Conservation (phyloP, 2,888 invertebrate species). For the Eledona agricola region DNA sequence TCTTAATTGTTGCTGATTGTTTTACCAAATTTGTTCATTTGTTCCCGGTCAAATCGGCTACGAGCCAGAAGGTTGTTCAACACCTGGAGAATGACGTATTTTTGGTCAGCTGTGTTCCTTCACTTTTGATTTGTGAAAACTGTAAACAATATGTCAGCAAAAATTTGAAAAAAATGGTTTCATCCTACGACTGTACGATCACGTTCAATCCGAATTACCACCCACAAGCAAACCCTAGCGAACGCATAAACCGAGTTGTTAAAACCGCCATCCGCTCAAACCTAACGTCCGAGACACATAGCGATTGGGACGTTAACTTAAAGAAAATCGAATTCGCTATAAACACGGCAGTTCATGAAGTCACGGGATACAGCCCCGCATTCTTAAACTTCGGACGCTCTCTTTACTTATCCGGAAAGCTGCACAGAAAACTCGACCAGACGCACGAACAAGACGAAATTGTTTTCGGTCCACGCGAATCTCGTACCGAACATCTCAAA, state of each 20-base stretch:
- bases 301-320: constrained; percentile 46
- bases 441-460: no score
- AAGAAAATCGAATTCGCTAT: constrained; percentile 46
- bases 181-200: constrained; percentile 34
- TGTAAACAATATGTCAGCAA: constrained; percentile 33
- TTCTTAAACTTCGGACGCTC: constrained; percentile 41
- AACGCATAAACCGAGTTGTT: constrained; percentile 50
- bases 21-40: constrained; percentile 26
- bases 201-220: constrained; percentile 47
- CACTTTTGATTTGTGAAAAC: constrained; percentile 40
- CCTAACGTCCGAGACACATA: constrained; percentile 28
- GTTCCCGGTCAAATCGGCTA: constrained; percentile 8
- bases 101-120: constrained; percentile 37
- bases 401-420: no score
- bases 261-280: constrained; percentile 48
- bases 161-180: constrained; percentile 23
- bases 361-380: constrained; percentile 42
- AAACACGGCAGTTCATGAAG: constrained; percentile 44
- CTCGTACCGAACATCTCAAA: no score
- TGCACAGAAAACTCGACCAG: no score
- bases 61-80: not conserved
- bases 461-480: no score
- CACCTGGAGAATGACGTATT: constrained; percentile 26
- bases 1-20: constrained; percentile 18
- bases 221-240: constrained; percentile 52